Percentiles rank a stretch among this genome's conserved stretches.
These are phyloP conservation scores for Pseudomyrmex flavicornis DNA, from an alignment of 1,140 invertebrate genomes.

Conservation along the genomic window DNA sequence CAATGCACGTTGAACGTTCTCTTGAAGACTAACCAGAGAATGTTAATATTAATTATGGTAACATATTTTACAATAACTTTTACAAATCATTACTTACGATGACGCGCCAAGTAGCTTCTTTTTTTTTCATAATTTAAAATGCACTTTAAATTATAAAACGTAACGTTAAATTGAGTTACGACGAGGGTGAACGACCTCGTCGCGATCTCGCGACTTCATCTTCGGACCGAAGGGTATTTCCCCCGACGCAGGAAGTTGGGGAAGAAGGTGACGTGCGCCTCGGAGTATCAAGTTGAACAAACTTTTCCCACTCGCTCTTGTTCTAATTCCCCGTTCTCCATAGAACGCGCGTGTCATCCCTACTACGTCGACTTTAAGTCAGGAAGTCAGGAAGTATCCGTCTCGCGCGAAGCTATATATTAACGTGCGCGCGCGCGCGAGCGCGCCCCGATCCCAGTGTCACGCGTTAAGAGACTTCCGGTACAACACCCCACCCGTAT, in stretches of 20 bases:
- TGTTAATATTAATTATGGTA: no score
- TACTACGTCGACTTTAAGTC: constrained; percentile 13
- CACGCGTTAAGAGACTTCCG: no score
- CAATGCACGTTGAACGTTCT: no score
- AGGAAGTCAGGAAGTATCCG: constrained; percentile 13
- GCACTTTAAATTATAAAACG: no score
- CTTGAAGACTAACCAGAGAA: no score
- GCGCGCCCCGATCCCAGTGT: constrained; percentile 3
- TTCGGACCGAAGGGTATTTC: background rate
- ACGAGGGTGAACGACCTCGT: background rate
- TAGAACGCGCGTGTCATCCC: constrained; percentile 52
- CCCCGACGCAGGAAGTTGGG: background rate
- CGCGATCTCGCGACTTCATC: background rate
- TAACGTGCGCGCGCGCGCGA: background rate
- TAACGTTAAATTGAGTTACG: no score
- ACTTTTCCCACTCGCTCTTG: constrained; percentile 49
- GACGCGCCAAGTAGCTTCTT: no score
- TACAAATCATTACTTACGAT: no score
- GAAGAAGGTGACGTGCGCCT: background rate
- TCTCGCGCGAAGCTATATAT: constrained; percentile 2
- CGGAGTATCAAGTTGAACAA: constrained; percentile 67
- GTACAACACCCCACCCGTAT: no score
- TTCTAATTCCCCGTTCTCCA: constrained; percentile 54
- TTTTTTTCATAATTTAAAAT: no score
- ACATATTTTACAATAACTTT: no score